Base-by-base conservation (phyloP, 2,113 vertebrate genomes). In the Mesocricetus auratus region DNA sequence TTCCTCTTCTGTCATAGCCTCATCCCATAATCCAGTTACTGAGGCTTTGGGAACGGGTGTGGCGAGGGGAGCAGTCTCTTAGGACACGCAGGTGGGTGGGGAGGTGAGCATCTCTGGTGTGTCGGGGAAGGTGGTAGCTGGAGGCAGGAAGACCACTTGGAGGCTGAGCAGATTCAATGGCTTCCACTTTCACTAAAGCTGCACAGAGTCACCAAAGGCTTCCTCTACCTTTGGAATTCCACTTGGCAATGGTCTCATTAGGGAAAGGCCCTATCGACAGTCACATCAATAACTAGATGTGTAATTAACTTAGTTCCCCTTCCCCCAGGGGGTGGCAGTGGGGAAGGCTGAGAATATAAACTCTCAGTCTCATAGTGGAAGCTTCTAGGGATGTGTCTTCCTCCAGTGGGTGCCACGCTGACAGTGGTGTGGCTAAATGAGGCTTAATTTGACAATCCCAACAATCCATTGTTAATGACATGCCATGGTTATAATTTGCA, bases 401-500 rank as follows among this genome's bases (percentile, higher is more conserved):
- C 86, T 94, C 81, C 82, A 62, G 56, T 15, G 86, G 90, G 94
- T 81, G 7, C 22, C 92, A 82, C 86, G 17, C 42, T 89, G 81
- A 93, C 95, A 94, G 71, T 85, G 56, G 71, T 85, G 56, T 77
- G 89, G 82, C 96, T 96, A 97, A 96, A 95, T 88, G 88, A 69
- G 94, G 66, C 94, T 97, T 93, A 81, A 96, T 97, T 87, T 85
- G 78, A 90, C 50, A 93, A 92, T 93, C 68, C 90, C 6, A 24
- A 94, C 93, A 96, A 96, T 31, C 94, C 69, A 93, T 96, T 96
- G 97, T 95, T 98, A 98, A 97, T 77, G 75, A 74, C 39, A 87
- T 24, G 96, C 96, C 79, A 92, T 75, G 56, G 81, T 96, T 93
- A 53, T 97, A 53, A 98, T 98, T 96, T 97, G 85, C 92, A 98